These are phyloP conservation scores for Turritopsis rubra DNA, from an alignment of 30 jellyfish, hydroid and myxozoan species.

Conservation along the genomic window DNA sequence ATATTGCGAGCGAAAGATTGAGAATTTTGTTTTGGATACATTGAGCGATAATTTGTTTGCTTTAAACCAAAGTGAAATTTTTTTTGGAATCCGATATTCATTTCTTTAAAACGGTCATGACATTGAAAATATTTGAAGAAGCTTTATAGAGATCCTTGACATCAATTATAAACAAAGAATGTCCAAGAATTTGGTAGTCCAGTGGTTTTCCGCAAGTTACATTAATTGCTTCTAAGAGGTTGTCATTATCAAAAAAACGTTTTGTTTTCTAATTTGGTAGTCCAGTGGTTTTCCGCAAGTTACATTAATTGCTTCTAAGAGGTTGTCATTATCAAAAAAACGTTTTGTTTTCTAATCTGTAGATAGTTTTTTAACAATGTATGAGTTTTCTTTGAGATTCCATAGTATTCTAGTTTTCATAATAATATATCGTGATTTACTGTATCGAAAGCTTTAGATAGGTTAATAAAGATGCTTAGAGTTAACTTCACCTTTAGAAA, in stretches of 20 bases:
- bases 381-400: not conserved
- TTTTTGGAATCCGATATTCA: not conserved
- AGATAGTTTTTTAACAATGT: not conserved
- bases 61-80: slow-evolving; percentile 1
- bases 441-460: too few relatives aligned
- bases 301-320: not conserved
- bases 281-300: not conserved
- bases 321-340: slow-evolving; percentile 1
- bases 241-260: slow-evolving; percentile 4
- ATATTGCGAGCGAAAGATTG: not conserved
- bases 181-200: not conserved
- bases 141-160: slow-evolving; percentile 6
- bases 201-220: not conserved
- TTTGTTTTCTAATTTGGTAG: too few relatives aligned
- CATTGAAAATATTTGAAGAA: not conserved
- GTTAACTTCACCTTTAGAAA: not conserved
- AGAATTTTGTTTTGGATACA: not conserved
- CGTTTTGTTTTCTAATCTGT: not conserved
- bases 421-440: not conserved
- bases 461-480: too few relatives aligned
- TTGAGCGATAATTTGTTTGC: not conserved
- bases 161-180: not conserved
- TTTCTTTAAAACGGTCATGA: not conserved
- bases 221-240: not conserved
- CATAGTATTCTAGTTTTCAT: not conserved